Conservation (phyloP, 2,888 invertebrate species). For the Thelaira solivaga region DNA sequence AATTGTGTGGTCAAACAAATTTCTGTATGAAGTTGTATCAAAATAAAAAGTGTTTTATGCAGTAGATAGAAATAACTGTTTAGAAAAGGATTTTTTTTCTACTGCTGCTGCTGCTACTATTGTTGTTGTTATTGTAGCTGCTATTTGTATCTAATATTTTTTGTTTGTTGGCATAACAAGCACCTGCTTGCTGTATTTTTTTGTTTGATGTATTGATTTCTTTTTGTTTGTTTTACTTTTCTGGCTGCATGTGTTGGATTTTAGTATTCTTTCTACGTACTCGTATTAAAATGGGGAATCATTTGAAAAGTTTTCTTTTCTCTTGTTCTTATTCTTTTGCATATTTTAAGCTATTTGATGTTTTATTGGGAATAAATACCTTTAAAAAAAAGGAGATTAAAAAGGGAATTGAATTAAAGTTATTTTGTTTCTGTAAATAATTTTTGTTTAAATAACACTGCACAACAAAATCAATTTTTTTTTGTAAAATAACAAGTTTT, state of each 20-base stretch:
- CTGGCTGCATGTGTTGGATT: background rate
- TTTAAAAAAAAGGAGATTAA: background rate
- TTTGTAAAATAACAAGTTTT: too few species aligned
- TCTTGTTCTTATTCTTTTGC: background rate
- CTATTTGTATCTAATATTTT: background rate
- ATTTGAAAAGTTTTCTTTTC: too few species aligned
- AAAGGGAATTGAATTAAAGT: background rate
- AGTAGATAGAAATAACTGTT: constrained; percentile 19
- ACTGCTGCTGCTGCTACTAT: background rate
- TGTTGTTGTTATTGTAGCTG: background rate
- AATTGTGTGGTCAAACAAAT: background rate
- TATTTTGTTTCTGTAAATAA: background rate
- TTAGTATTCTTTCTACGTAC: too few species aligned
- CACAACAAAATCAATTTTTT: background rate
- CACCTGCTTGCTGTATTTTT: too few species aligned
- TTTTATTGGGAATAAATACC: background rate
- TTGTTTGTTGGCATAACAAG: background rate
- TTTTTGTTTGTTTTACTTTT: background rate
- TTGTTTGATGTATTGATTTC: background rate
- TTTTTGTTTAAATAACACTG: background rate
- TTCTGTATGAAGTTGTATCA: background rate
- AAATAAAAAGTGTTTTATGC: background rate
- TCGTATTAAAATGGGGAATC: too few species aligned
- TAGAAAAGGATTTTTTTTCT: constrained; percentile 10
- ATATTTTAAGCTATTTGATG: background rate